These are phyloP conservation scores for Diprion similis DNA, from an alignment of 1,140 invertebrate genomes.

Conservation along the genomic window DNA sequence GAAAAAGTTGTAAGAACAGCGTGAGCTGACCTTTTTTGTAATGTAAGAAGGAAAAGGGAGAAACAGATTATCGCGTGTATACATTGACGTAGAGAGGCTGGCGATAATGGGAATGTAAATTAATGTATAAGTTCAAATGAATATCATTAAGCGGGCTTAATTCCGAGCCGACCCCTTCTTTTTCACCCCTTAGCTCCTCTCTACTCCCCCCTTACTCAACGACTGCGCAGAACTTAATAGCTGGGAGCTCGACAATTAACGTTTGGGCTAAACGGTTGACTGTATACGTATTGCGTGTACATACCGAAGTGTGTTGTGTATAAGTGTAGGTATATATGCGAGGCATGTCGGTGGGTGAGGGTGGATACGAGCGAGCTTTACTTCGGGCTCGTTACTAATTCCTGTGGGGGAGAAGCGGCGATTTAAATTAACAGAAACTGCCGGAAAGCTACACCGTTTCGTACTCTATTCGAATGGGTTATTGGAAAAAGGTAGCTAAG, in stretches of 20 bases:
- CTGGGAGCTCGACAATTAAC: conserved; percentile 14
- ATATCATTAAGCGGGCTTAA: conserved; percentile 14
- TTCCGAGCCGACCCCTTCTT: not conserved
- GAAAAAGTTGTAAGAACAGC: conserved; percentile 4
- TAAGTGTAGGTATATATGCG: too few relatives aligned
- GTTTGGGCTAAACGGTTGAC: conserved; percentile 6
- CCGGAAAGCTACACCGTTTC: too few relatives aligned
- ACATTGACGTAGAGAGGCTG: conserved; percentile 19
- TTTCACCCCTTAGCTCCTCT: too few relatives aligned
- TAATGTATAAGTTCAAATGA: conserved; percentile 6
- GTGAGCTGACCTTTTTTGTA: not conserved
- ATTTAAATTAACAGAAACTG: too few relatives aligned
- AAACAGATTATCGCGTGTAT: conserved; percentile 12
- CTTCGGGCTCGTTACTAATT: conserved; percentile 9
- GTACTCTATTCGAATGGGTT: too few relatives aligned
- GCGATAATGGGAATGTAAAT: conserved; percentile 10
- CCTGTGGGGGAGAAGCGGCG: not conserved
- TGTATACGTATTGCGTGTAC: not conserved
- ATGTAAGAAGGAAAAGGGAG: not conserved
- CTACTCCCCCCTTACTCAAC: not conserved
- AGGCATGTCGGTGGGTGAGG: too few relatives aligned
- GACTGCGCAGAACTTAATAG: not conserved
- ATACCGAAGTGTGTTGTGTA: too few relatives aligned
- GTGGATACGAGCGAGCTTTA: not conserved
- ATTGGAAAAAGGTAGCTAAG: too few relatives aligned